phyloP scores from a whole-genome alignment of 64 coral and sea anemone species.

The Cladopsammia gracilis region DNA sequence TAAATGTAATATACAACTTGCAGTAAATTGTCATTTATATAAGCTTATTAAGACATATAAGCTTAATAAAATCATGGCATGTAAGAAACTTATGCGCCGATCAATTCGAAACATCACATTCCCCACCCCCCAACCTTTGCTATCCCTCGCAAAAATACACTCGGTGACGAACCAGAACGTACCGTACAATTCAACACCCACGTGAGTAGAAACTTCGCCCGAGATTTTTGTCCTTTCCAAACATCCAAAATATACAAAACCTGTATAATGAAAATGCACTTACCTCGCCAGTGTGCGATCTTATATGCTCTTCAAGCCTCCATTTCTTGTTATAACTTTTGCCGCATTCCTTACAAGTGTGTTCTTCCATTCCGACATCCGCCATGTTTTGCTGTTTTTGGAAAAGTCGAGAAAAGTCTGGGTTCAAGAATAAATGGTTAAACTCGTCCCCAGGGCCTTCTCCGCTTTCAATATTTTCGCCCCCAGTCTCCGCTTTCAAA shows the following conservation, averaged over 20 bases:
- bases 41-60: too few relatives aligned
- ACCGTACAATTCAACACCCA: neutral
- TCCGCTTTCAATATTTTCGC: too few relatives aligned
- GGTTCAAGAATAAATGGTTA: neutral
- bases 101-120: too few relatives aligned
- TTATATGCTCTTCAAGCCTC: constrained; percentile 61
- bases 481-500: too few relatives aligned
- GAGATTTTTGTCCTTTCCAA: neutral
- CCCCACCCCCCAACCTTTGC: too few relatives aligned
- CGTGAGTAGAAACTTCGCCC: neutral
- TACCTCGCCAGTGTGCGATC: constrained; percentile 73
- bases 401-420: neutral
- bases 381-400: constrained; percentile 47
- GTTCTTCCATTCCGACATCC: neutral
- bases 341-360: constrained; percentile 36
- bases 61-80: too few relatives aligned
- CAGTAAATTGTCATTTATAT: too few relatives aligned
- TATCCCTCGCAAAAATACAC: neutral
- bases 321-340: constrained; percentile 65
- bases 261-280: neutral
- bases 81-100: too few relatives aligned
- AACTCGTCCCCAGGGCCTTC: neutral
- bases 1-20: too few relatives aligned
- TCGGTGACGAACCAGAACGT: constrained; percentile 1
- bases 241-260: neutral